Conservation (phyloP, 2,888 invertebrate genomes). For the Drosophila rellima region DNA sequence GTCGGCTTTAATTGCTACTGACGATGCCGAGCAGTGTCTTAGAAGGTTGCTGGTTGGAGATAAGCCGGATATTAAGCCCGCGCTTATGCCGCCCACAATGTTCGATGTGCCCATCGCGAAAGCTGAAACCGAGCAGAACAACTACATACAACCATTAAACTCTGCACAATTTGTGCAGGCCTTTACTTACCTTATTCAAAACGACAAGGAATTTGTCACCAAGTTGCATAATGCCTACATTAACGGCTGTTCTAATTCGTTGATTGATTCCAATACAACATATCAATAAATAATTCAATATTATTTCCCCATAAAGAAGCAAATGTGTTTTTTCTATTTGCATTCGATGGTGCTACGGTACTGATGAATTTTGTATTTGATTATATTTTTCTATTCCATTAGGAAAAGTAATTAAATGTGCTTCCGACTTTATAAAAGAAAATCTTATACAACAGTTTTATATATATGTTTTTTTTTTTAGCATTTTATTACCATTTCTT, state of each 20-base stretch:
- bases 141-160: constrained; percentile 89
- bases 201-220: constrained; percentile 94
- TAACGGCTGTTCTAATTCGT: constrained; percentile 88
- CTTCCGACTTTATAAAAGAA: background rate
- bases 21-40: constrained; percentile 67
- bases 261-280: constrained; percentile 70
- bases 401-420: no score
- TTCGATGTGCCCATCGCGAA: constrained; percentile 88
- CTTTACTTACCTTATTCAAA: constrained; percentile 93
- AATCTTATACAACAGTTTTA: background rate
- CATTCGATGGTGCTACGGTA: background rate
- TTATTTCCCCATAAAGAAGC: constrained; percentile 37
- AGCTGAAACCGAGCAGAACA: constrained; percentile 75
- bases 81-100: constrained; percentile 95
- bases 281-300: constrained; percentile 66
- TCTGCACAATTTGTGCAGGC: constrained; percentile 96
- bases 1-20: constrained; percentile 55
- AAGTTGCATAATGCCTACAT: constrained; percentile 97
- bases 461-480: no score
- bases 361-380: background rate
- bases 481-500: background rate
- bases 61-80: constrained; percentile 88
- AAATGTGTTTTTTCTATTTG: constrained; percentile 15
- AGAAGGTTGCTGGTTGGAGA: constrained; percentile 63
- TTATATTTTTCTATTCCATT: background rate